Conservation (phyloP, 2,888 invertebrate species). For the Fabriciana adippe region DNA sequence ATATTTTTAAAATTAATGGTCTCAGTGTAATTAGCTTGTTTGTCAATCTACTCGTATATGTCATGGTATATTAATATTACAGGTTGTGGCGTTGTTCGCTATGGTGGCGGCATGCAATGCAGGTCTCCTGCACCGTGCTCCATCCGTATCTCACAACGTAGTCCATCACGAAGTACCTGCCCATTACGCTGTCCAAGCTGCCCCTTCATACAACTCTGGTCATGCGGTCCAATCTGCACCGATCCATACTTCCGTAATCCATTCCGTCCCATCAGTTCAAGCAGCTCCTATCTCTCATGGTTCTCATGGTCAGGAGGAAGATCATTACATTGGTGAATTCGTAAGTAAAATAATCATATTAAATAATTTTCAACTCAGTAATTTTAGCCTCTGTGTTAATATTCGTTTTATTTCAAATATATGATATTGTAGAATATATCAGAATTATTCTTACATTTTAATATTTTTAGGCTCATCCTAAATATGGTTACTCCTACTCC, state of each 20-base stretch:
- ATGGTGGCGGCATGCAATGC: constrained; percentile 68
- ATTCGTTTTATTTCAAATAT: neutral
- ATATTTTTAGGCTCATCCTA: constrained; percentile 68
- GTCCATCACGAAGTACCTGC: constrained; percentile 63
- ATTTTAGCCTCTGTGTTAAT: neutral
- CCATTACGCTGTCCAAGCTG: constrained; percentile 56
- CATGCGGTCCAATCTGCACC: constrained; percentile 46
- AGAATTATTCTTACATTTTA: neutral
- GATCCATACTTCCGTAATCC: constrained; percentile 44
- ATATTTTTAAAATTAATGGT: constrained; percentile 4
- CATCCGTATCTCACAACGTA: constrained; percentile 75
- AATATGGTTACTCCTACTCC: constrained; percentile 81
- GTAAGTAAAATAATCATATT: constrained; percentile 50
- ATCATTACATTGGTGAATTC: constrained; percentile 75
- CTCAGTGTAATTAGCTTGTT: neutral
- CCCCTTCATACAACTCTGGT: constrained; percentile 46
- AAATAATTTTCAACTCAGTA: neutral
- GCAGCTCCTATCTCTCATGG: constrained; percentile 44
- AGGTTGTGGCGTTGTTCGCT: constrained; percentile 66
- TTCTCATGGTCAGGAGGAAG: constrained; percentile 54
- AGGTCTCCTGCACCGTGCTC: constrained; percentile 69
- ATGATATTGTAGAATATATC: too few relatives aligned
- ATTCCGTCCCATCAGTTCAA: constrained; percentile 44
- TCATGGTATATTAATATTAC: constrained; percentile 34
- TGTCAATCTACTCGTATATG: neutral